Evolutionary conservation across 2,888 invertebrate genomes (phyloP).

Genomic region (Antheraea assamensis): DNA sequence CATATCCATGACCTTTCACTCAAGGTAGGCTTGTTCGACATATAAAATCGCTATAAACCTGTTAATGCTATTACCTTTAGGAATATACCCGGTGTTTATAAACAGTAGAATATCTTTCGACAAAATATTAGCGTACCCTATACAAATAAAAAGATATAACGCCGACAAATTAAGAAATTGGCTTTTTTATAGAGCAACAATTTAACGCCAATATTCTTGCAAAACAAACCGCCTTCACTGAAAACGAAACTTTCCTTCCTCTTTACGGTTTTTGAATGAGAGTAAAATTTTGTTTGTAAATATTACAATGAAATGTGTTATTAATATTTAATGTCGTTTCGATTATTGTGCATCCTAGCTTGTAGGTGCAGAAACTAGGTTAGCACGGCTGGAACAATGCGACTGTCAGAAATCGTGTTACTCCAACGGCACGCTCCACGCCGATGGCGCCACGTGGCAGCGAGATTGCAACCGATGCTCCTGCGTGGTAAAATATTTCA

Average conservation of each 20-base stretch:
- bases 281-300: no score
- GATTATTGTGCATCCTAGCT: conserved; percentile 80
- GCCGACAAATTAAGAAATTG: no score
- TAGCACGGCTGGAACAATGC: conserved; percentile 91
- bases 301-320: no score
- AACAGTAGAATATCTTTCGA: no score
- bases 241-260: no score
- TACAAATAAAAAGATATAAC: not conserved
- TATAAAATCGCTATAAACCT: not conserved
- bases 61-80: not conserved
- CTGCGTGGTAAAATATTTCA: conserved; percentile 86
- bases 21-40: conserved; percentile 82
- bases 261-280: no score
- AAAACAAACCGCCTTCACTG: not conserved
- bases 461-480: conserved; percentile 93
- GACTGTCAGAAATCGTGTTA: conserved; percentile 95
- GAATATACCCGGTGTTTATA: not conserved
- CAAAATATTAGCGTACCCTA: not conserved
- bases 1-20: conserved; percentile 91
- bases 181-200: not conserved
- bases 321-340: not conserved
- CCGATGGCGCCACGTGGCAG: conserved; percentile 93
- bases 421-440: conserved; percentile 89
- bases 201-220: not conserved
- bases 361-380: conserved; percentile 89